phyloP scores from a whole-genome alignment of 2,113 vertebrate genomes.

The Periophthalmus modestus region DNA sequence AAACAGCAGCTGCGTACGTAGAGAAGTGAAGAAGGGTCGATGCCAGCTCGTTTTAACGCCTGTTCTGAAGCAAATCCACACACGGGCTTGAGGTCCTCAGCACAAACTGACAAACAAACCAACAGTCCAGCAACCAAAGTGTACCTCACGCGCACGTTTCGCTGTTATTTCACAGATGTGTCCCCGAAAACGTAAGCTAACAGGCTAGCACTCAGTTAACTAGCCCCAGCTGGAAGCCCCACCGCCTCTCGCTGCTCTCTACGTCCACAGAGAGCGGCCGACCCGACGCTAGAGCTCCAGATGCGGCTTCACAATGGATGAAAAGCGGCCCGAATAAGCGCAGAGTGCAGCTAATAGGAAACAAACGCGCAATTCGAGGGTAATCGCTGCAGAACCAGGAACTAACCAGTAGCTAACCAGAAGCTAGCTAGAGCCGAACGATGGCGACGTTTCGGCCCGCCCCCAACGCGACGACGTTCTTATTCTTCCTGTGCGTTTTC shows the following conservation, averaged over 20 bases:
- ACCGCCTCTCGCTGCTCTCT: constrained; percentile 53
- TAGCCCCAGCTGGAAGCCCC: constrained; percentile 20
- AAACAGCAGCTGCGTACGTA: constrained; percentile 43
- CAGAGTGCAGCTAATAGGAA: not conserved
- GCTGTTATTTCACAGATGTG: not conserved
- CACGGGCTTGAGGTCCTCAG: not conserved
- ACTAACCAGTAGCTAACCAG: constrained; percentile 10
- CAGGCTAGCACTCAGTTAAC: not conserved
- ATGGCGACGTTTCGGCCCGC: constrained; percentile 63
- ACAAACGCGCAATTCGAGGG: not conserved
- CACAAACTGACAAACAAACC: not conserved
- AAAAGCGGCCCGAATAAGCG: not conserved
- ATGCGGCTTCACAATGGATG: constrained; percentile 4
- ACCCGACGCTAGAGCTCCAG: not conserved
- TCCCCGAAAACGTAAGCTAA: not conserved
- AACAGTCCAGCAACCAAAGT: not conserved
- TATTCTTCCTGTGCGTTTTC: too few relatives aligned
- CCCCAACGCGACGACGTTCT: constrained; percentile 32
- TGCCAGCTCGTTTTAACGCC: constrained; percentile 55
- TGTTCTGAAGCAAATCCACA: constrained; percentile 7
- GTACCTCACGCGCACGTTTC: not conserved
- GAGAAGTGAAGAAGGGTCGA: constrained; percentile 35
- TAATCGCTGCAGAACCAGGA: not conserved
- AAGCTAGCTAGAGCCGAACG: constrained; percentile 28
- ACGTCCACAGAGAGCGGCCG: constrained; percentile 29